phyloP scores from a whole-genome alignment of 2,113 vertebrate species.

The Syrmaticus mikado region DNA sequence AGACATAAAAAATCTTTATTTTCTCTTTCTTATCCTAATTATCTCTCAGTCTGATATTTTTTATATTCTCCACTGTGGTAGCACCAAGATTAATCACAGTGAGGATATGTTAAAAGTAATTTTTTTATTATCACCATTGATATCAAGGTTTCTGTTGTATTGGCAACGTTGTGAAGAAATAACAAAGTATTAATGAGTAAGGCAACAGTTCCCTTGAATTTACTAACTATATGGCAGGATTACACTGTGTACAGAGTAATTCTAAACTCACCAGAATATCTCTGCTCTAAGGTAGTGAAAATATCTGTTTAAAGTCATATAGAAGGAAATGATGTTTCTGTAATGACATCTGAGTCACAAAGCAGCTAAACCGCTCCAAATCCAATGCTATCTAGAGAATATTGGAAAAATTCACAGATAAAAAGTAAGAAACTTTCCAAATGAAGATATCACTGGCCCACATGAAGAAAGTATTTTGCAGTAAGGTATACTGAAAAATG shows the following conservation, averaged over 20 bases:
- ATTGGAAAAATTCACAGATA: neutral
- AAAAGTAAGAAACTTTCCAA: neutral
- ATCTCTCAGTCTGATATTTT: neutral
- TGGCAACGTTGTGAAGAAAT: neutral
- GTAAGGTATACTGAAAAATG: neutral
- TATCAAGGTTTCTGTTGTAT: neutral
- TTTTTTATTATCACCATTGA: neutral
- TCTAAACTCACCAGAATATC: neutral
- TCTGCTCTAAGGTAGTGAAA: neutral
- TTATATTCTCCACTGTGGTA: neutral
- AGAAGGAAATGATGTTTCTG: neutral
- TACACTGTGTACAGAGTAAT: neutral
- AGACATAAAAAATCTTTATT: neutral
- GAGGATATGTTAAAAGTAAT: neutral
- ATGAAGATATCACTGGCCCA: neutral
- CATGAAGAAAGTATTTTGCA: neutral
- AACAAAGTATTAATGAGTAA: neutral
- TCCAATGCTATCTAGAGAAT: neutral
- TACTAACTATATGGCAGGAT: neutral
- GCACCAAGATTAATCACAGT: neutral
- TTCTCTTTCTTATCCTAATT: neutral
- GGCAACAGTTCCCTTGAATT: neutral
- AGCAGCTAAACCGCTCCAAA: neutral
- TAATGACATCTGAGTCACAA: neutral
- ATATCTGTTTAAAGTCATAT: neutral